These are phyloP conservation scores for Folsomia manolachei DNA, from an alignment of 2,888 invertebrate genomes.

Conservation along the genomic window DNA sequence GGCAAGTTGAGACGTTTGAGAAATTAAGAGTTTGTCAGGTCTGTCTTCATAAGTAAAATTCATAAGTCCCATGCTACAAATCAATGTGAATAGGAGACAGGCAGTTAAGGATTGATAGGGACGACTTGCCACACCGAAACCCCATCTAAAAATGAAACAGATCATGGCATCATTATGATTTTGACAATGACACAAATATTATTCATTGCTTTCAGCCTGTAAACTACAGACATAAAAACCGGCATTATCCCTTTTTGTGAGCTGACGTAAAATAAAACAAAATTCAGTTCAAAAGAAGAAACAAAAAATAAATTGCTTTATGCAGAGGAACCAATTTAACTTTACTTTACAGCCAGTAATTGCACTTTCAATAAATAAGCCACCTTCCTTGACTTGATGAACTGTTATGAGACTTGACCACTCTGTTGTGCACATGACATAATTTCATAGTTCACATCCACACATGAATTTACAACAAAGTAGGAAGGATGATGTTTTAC, in stretches of 20 bases:
- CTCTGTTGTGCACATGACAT: no score
- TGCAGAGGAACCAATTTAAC: background rate
- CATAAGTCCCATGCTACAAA: constrained; percentile 64
- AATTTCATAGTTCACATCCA: no score
- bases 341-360: background rate
- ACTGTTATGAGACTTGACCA: no score
- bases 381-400: no score
- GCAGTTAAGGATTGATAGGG: constrained; percentile 63
- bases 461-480: no score
- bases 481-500: no score
- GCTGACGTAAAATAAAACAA: background rate
- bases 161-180: no score
- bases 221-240: background rate
- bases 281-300: no score
- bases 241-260: background rate
- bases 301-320: background rate
- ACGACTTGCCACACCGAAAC: constrained; percentile 62
- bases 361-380: no score
- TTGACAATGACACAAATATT: constrained; percentile 9
- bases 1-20: constrained; percentile 67
- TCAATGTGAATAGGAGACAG: constrained; percentile 60
- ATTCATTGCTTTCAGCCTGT: background rate
- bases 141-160: constrained; percentile 57
- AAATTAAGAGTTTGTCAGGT: constrained; percentile 73
- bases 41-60: constrained; percentile 71